Conservation (phyloP, 2,888 invertebrate genomes). For the Oscheius onirici region DNA sequence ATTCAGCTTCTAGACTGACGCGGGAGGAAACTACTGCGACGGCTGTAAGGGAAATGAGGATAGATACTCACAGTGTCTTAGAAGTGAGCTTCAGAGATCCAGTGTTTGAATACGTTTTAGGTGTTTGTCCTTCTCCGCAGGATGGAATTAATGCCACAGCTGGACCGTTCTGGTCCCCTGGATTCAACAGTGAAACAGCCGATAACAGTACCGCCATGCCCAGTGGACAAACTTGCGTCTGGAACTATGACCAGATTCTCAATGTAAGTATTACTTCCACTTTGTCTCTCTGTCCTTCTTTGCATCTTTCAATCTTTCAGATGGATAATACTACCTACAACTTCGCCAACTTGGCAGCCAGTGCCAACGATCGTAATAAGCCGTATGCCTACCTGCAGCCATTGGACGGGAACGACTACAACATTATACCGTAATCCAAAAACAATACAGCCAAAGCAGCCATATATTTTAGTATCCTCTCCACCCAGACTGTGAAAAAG, state of each 20-base stretch:
- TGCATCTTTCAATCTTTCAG: no score
- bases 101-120: background rate
- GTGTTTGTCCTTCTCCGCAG: background rate
- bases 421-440: no score
- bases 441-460: no score
- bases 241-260: background rate
- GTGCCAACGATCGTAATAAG: no score
- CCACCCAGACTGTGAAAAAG: no score
- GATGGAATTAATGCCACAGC: background rate
- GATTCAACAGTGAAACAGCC: background rate
- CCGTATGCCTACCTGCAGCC: no score
- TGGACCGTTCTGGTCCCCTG: conserved; percentile 1
- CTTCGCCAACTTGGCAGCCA: no score
- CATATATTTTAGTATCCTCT: no score
- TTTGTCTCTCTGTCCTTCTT: background rate
- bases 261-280: background rate
- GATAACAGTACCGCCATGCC: background rate
- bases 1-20: background rate
- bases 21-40: background rate
- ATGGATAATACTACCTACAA: background rate
- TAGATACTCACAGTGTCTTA: background rate
- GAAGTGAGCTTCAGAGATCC: background rate
- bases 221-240: background rate
- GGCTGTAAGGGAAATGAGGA: background rate
- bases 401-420: no score